These are phyloP conservation scores for Xylocopa sonorina DNA, from an alignment of 1,140 invertebrate species.

Conservation along the genomic window DNA sequence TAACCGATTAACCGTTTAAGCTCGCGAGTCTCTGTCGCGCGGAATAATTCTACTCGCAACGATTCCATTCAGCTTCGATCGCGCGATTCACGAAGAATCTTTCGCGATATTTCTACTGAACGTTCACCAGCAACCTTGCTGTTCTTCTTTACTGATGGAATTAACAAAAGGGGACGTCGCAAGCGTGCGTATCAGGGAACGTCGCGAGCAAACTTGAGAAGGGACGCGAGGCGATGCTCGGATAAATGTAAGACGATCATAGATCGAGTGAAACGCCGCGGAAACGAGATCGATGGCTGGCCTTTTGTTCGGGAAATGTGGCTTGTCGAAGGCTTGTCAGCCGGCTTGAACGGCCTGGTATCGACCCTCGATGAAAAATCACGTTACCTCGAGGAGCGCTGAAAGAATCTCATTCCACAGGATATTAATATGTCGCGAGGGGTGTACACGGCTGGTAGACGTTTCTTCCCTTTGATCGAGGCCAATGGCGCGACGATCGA, in stretches of 20 bases:
- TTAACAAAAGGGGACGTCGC: background rate
- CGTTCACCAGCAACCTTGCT: too few species aligned
- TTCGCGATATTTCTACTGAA: too few species aligned
- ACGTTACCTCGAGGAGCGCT: background rate
- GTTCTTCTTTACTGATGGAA: too few species aligned
- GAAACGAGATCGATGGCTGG: constrained; percentile 26
- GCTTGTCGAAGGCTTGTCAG: constrained; percentile 36
- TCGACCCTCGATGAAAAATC: constrained; percentile 18
- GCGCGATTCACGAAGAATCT: background rate
- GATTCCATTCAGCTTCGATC: background rate
- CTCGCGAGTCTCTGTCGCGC: background rate
- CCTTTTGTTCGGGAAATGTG: constrained; percentile 16
- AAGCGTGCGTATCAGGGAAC: too few species aligned
- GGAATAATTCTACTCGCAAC: background rate
- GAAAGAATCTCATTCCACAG: background rate
- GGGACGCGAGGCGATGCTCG: background rate
- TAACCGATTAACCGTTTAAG: background rate
- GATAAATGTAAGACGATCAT: constrained; percentile 21
- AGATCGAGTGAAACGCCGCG: constrained; percentile 30
- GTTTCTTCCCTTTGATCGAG: background rate
- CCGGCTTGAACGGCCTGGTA: background rate
- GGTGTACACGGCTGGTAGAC: background rate
- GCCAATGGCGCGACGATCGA: too few species aligned
- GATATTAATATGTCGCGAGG: background rate
- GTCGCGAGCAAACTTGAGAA: too few species aligned